Base-by-base conservation (phyloP, 2,797 vertebrate genomes). In the Poeciliopsis turneri region DNA sequence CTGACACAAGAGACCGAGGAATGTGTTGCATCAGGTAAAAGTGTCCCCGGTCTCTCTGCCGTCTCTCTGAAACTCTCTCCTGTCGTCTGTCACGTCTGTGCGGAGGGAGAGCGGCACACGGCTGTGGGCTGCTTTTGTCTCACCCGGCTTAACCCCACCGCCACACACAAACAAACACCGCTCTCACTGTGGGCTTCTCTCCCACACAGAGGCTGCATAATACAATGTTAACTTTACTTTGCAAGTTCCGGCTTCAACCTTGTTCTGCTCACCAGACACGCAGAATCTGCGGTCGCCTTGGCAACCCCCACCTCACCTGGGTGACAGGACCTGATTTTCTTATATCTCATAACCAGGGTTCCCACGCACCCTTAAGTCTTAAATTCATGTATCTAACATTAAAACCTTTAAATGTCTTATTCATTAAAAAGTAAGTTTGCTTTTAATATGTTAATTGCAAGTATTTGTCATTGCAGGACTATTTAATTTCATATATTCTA, bases 41-140 rank as follows among this genome's bases (percentile, higher is more conserved):
- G 90, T 88, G 90, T 90, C 89, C 90, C 88, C 53, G 64, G 39
- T 23, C 82, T 76, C 92, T 83, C 89, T 94, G 92, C 89, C 95
- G 92, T 95, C 95, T 96, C 94, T 97, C 92, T 66, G 90, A 95
- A 96, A 96, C 94, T 94, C 96, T 95, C 95, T 95, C 94, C 53
- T 80, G 86, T 89, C 85, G 96, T 97, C 96, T 96, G 96, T 28
- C 39, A 74, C 74, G 90, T 76, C 76, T 86, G 86, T 53, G 79
- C 10, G 69, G 87, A 84, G 80, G 88, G 87, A 82, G 15, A 83
- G 87, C 80, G 33, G 87, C 82, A 74, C 45, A 2, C 80, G 85
- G 93, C 90, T 93, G 93, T 93, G 79, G 23, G 75, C 90, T 91
- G 84, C 86, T 90, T 96, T 97, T 94, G 94, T 94, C 95, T 96